Percentiles rank a stretch among this genome's conserved stretches.
Evolutionary conservation across 2,888 invertebrate genomes (phyloP).

Genomic region (Lacanobia oleracea): DNA sequence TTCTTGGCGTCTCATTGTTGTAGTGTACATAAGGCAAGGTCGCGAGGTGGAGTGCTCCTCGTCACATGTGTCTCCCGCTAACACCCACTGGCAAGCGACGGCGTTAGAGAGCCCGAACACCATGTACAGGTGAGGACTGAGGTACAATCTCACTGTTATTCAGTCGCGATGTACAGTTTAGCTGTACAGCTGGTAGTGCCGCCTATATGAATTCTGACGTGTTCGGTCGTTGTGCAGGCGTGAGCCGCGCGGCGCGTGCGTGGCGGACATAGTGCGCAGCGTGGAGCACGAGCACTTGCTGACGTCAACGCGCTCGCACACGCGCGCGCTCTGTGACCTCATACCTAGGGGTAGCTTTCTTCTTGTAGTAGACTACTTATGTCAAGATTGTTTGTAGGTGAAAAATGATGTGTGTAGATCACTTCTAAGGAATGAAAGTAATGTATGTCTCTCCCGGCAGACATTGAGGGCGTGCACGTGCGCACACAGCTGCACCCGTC

Average conservation of each 20-base stretch:
- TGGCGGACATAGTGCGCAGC: conserved; percentile 85
- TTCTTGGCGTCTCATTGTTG: conserved; percentile 1
- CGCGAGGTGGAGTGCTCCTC: conserved; percentile 89
- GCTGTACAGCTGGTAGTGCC: not conserved
- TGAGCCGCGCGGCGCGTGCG: conserved; percentile 41
- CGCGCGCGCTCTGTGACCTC: conserved; percentile 84
- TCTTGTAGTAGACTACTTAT: not conserved
- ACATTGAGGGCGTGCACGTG: conserved; percentile 32
- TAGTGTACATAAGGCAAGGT: conserved; percentile 91
- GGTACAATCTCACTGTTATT: conserved; percentile 4
- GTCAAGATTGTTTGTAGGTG: not conserved
- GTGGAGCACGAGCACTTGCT: conserved; percentile 83
- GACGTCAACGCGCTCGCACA: conserved; percentile 74
- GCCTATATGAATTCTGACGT: not conserved
- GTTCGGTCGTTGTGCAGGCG: conserved; percentile 16
- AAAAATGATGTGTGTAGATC: not conserved
- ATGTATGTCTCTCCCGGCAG: not conserved
- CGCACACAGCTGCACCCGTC: conserved; percentile 80
- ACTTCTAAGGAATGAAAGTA: not conserved
- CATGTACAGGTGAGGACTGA: conserved; percentile 76
- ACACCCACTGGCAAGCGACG: conserved; percentile 85
- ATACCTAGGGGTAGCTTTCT: conserved; percentile 72
- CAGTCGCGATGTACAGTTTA: not conserved
- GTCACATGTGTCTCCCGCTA: conserved; percentile 80
- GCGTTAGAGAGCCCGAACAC: conserved; percentile 80